Percentiles rank a stretch among this genome's conserved stretches.
Conservation (phyloP, 2,888 invertebrate species). For the Alviniconcha strummeri region DNA sequence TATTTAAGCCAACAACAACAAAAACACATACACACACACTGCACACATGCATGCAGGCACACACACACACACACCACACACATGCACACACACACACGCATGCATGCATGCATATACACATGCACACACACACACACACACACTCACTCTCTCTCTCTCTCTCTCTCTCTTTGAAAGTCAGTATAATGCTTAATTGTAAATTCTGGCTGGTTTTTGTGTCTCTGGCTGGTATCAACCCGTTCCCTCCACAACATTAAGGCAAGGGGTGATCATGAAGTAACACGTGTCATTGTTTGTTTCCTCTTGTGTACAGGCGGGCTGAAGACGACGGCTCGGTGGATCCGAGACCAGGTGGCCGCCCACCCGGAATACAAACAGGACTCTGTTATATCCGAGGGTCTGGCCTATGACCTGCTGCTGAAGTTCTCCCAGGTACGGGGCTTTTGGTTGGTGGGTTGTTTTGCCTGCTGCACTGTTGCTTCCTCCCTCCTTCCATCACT, state of each 20-base stretch:
- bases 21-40: background rate
- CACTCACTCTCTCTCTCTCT: background rate
- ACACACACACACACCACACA: background rate
- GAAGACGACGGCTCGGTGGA: constrained; percentile 95
- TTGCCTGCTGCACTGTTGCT: too few species aligned
- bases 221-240: background rate
- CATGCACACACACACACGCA: background rate
- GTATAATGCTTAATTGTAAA: too few species aligned
- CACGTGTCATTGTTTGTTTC: background rate
- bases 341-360: constrained; percentile 88
- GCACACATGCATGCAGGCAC: background rate
- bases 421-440: constrained; percentile 45
- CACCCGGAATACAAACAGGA: constrained; percentile 95
- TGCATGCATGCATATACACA: background rate
- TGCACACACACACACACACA: background rate
- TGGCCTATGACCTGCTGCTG: constrained; percentile 68
- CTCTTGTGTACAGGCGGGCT: constrained; percentile 81
- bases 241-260: background rate
- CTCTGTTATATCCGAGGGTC: constrained; percentile 86
- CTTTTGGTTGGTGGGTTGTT: background rate
- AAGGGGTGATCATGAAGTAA: background rate
- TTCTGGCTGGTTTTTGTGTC: too few species aligned
- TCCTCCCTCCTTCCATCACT: too few species aligned
- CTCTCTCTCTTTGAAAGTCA: too few species aligned
- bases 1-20: too few species aligned